phyloP scores from a whole-genome alignment of 2,113 vertebrate genomes.

The Channa argus region DNA sequence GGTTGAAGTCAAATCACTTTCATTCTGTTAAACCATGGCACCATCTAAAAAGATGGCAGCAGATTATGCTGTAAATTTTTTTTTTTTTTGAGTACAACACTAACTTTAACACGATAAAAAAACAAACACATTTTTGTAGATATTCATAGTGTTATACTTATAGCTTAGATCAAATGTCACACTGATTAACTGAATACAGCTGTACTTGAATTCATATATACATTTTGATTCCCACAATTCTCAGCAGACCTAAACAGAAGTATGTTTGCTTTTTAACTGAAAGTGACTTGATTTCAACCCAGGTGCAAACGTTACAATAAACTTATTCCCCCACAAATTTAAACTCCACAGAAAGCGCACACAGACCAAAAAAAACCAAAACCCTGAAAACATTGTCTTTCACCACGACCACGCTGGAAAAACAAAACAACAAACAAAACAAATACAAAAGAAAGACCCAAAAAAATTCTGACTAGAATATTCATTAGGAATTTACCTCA shows the following conservation, averaged over 20 bases:
- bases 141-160: constrained; percentile 9
- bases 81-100: too few species aligned
- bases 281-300: constrained; percentile 38
- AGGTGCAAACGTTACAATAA: not conserved
- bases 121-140: not conserved
- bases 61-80: not conserved
- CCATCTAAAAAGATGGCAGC: not conserved
- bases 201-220: too few species aligned
- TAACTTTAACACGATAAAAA: not conserved
- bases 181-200: constrained; percentile 4
- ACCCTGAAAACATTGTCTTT: constrained; percentile 26
- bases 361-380: not conserved
- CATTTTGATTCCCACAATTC: not conserved
- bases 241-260: not conserved
- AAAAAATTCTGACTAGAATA: constrained; percentile 28
- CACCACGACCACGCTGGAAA: not conserved
- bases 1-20: constrained; percentile 25
- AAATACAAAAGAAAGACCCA: not conserved
- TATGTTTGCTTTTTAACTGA: constrained; percentile 9
- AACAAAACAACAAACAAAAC: too few species aligned
- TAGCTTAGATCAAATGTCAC: constrained; percentile 8
- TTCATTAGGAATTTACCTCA: constrained; percentile 4
- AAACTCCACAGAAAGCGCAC: not conserved
- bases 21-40: not conserved
- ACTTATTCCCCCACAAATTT: not conserved